These are phyloP conservation scores for Hoplostethus atlanticus DNA, from an alignment of 2,797 vertebrate genomes.

Conservation along the genomic window DNA sequence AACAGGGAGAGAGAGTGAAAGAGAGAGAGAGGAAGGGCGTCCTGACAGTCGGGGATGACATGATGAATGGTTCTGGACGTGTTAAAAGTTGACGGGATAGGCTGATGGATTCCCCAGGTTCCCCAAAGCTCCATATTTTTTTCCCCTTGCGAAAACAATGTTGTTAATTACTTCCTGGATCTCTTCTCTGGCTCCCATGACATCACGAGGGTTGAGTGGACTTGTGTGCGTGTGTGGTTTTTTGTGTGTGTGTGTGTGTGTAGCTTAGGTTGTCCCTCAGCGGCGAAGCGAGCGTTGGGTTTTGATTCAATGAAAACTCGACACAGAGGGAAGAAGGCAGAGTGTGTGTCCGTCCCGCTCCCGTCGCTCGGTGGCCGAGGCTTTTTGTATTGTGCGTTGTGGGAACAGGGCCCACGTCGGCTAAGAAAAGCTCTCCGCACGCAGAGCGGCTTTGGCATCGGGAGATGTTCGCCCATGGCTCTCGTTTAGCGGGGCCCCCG, in stretches of 20 bases:
- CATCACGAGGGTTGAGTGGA: conserved; percentile 57
- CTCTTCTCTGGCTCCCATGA: conserved; percentile 63
- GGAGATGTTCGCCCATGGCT: conserved; percentile 46
- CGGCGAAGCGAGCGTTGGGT: conserved; percentile 57
- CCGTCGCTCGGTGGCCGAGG: conserved; percentile 60
- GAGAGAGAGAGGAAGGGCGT: conserved; percentile 24
- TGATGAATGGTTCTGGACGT: conserved; percentile 51
- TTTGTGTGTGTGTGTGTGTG: conserved; percentile 24
- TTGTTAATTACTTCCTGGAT: conserved; percentile 73
- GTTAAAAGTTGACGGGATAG: conserved; percentile 51
- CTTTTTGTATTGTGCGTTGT: conserved; percentile 66
- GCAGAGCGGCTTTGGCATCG: conserved; percentile 71
- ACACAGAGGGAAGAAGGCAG: too few species aligned
- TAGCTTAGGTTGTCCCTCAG: conserved; percentile 58
- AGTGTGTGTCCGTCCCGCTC: conserved; percentile 11
- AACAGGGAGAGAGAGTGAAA: neutral
- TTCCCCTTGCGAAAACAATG: conserved; percentile 65
- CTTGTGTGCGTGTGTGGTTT: conserved; percentile 39
- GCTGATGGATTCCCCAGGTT: conserved; percentile 67
- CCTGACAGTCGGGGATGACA: conserved; percentile 31
- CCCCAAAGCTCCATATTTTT: conserved; percentile 38
- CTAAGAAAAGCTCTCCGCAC: conserved; percentile 71
- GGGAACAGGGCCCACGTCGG: conserved; percentile 66
- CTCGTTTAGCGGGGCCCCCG: conserved; percentile 42
- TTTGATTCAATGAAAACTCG: conserved; percentile 74